Evolutionary conservation across 2,888 invertebrate species (phyloP), one percentile per base, ranked within the genome.

Genomic region (Aplocera efformata): DNA sequence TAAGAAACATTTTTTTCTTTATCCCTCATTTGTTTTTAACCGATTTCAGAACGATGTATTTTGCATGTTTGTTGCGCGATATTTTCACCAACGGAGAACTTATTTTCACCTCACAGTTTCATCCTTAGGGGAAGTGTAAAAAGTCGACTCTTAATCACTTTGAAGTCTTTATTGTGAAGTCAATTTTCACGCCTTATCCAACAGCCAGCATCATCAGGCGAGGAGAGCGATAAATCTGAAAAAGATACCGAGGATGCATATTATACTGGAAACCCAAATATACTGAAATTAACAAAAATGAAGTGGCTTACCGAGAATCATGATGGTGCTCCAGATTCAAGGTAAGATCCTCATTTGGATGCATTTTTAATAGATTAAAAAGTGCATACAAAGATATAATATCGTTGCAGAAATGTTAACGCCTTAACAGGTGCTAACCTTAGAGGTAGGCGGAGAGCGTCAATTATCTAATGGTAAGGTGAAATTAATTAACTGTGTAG

Each of bases 291-390:
- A 24, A 85, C 84, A 1, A 79, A 79, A 67, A 83, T 81, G 79
- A 83, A 79, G 49, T 86, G 86, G 85, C 71, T 86, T 1, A 73
- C 75, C 7, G 82, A 84, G 56, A 67, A 65, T 7, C 65, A 64
- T 10, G 66, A 68, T 0, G 75, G 59, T 10, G 65, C 66, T 6
- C 58, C 64, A 1, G 73, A 80, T 42, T 79, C 79, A n/a, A 85
- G 84, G 86, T 86, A 48, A 47, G 61, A 58, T 32, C 33, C 42
- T 27, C 5, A 22, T 11, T 26, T 24, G 7, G 11, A 28, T 32
- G 28, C 1, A 32, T 25, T n/a, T 3, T 7, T 10, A 36, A 8
- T 20, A n/a, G n/a, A 17, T 6, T 29, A 41, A 8, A 32, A 50
- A 51, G 48, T 64, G 63, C 47, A 70, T 17, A 17, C 13, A 56